Percentiles rank a stretch among this genome's conserved stretches.
Conservation (phyloP, 2,888 invertebrate species). For the Congeria kusceri region DNA sequence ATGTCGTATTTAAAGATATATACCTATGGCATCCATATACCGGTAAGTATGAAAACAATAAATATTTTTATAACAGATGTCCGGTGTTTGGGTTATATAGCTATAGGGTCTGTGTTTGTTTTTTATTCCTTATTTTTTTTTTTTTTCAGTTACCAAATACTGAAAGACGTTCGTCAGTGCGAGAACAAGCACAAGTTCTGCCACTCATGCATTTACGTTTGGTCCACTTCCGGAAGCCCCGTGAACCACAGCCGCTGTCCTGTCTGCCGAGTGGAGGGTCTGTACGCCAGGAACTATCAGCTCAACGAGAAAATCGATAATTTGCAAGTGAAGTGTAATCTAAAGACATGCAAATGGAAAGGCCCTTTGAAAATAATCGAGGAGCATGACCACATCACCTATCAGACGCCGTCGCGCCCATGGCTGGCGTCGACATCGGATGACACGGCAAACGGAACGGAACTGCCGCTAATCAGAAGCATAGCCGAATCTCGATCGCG, state of each 20-base stretch:
- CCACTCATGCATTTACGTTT: constrained; percentile 82
- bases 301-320: constrained; percentile 73
- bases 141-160: constrained; percentile 81
- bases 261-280: constrained; percentile 78
- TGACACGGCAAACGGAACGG: not conserved
- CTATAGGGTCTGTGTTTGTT: no score
- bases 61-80: no score
- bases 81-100: no score
- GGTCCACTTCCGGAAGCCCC: constrained; percentile 82
- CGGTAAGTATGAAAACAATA: no score
- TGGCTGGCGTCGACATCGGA: not conserved
- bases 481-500: constrained; percentile 31
- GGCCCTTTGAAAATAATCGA: constrained; percentile 69
- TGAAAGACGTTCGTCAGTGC: constrained; percentile 81
- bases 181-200: constrained; percentile 83
- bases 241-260: constrained; percentile 82
- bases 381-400: constrained; percentile 73
- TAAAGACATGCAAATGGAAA: constrained; percentile 78
- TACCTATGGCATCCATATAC: no score
- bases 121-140: no score
- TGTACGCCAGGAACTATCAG: constrained; percentile 73
- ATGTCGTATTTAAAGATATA: no score
- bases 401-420: not conserved
- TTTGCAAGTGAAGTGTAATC: constrained; percentile 78
- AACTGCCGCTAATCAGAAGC: constrained; percentile 38